phyloP scores from a whole-genome alignment of 1,140 invertebrate genomes.

The Bombus ignitus region DNA sequence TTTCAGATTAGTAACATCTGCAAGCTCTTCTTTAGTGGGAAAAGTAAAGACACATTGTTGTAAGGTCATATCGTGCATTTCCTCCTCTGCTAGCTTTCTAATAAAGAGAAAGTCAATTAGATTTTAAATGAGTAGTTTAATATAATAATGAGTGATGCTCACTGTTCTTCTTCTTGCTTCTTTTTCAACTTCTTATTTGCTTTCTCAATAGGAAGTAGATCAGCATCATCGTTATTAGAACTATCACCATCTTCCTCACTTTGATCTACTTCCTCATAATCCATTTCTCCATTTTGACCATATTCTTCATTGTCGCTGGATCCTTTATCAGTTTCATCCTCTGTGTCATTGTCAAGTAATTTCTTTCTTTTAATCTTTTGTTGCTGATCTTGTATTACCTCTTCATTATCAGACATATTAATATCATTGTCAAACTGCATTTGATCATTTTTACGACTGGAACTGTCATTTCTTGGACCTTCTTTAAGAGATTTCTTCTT shows the following conservation, averaged over 20 bases:
- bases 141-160: slow-evolving; percentile 67
- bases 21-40: slow-evolving; percentile 88
- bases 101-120: slow-evolving; percentile 56
- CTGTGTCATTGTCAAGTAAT: slow-evolving; percentile 13
- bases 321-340: slow-evolving; percentile 8
- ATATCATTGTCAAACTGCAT: slow-evolving; percentile 66
- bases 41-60: slow-evolving; percentile 90
- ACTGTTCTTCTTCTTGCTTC: slow-evolving; percentile 85
- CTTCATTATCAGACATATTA: slow-evolving; percentile 28
- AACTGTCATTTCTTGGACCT: not conserved
- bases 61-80: slow-evolving; percentile 90
- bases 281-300: slow-evolving; percentile 68
- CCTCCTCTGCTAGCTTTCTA: slow-evolving; percentile 90
- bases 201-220: slow-evolving; percentile 93
- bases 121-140: not conserved
- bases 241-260: slow-evolving; percentile 76
- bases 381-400: slow-evolving; percentile 47
- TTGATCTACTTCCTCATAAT: slow-evolving; percentile 76
- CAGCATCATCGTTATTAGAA: slow-evolving; percentile 84
- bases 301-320: slow-evolving; percentile 8
- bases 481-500: slow-evolving; percentile 46
- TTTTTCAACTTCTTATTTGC: slow-evolving; percentile 91
- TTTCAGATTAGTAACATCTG: slow-evolving; percentile 89
- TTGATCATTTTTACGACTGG: slow-evolving; percentile 37
- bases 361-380: slow-evolving; percentile 36